A percentile compares a stretch with the other conserved stretches of the same genome.
These are phyloP conservation scores for Antheraea assamensis DNA, from an alignment of 2,888 invertebrate species.

Conservation along the genomic window DNA sequence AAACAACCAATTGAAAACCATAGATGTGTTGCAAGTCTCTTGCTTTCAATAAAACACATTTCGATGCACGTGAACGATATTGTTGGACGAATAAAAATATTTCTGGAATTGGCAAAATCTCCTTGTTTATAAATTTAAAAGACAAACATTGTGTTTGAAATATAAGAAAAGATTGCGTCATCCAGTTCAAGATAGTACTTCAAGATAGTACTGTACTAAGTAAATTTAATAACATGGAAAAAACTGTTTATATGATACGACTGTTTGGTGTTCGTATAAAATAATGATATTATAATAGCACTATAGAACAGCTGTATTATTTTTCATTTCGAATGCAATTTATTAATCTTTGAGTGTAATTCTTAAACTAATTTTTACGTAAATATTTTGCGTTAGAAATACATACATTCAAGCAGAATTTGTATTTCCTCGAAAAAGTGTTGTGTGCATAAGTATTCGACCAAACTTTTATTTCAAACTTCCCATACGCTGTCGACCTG, in stretches of 20 bases:
- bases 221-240: slow-evolving; percentile 24
- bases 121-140: slow-evolving; percentile 17
- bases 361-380: background rate
- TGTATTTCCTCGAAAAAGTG: background rate
- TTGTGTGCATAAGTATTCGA: background rate
- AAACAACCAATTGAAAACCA: background rate
- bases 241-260: background rate
- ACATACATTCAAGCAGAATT: background rate
- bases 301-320: background rate
- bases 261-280: background rate
- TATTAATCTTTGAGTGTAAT: background rate
- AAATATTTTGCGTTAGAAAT: background rate
- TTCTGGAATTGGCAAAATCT: slow-evolving; percentile 13
- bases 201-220: slow-evolving; percentile 22
- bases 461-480: background rate
- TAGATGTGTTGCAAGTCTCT: background rate
- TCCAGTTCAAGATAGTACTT: slow-evolving; percentile 40
- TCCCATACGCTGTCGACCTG: too few relatives aligned
- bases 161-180: slow-evolving; percentile 47
- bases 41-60: background rate
- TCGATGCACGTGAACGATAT: background rate
- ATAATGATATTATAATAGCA: background rate
- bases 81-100: slow-evolving; percentile 4
- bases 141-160: slow-evolving; percentile 30
- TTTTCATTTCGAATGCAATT: background rate